Evolutionary conservation across 2,113 vertebrate genomes (phyloP), one percentile per base, ranked within the genome.

Genomic region (Smithornis capensis): DNA sequence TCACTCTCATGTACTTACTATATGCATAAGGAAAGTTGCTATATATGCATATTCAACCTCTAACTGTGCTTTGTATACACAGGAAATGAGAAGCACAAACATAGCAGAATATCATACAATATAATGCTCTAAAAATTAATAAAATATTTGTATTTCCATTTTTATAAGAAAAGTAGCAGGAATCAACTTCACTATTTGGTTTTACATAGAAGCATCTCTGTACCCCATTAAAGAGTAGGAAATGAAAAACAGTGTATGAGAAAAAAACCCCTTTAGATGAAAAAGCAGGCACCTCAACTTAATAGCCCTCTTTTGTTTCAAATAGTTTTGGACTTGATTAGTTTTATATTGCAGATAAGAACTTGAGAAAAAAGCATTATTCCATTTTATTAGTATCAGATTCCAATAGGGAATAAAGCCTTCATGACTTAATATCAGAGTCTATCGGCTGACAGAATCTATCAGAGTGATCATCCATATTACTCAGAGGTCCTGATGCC

Each of bases 401-500:
- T 96, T 96, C 82, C 95, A 96, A 60, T 5, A 68, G 90, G 94
- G 92, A 96, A 92, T 96, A 94, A 87, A 95, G 74, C 83, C 89
- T 94, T 95, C 88, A 87, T 92, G 91, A 75, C 93, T 96, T 90
- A 94, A 81, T 96, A 93, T 57, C 89, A 76, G 90, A 96, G 89
- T 94, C 92, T 90, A 96, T 96, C 21, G 50, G 92, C 88, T 97
- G 97, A 95, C 97, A 97, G 87, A 97, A 90, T 50, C 69, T 80
- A 98, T 98, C 94, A 97, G 55, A 38, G 64, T 71, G 79, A 94
- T 97, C 96, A 98, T 96, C 96, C 86, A 91, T 96, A 97, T 86
- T 94, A 86, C 92, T 97, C 70, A 91, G 78, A 97, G 83, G 89
- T 92, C 92, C 90, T 94, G 67, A 94, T 87, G 84, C 67, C 76